Conservation (phyloP, 2,797 vertebrate genomes). For the Phoebastria nigripes region DNA sequence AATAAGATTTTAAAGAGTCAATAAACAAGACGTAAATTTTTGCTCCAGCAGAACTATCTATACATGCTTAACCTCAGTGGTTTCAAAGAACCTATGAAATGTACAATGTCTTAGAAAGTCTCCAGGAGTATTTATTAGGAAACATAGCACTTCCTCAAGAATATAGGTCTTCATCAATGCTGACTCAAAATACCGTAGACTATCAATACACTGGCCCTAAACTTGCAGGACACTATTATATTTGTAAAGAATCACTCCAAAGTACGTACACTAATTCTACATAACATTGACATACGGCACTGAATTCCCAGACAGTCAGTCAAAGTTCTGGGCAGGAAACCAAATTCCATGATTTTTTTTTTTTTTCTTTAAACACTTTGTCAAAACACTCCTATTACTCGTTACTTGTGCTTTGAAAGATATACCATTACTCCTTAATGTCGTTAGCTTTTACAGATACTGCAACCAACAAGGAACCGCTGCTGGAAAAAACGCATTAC, state of each 20-base stretch:
- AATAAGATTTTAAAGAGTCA: not conserved
- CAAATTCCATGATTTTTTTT: constrained; percentile 36
- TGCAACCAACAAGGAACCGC: not conserved
- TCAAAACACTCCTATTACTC: constrained; percentile 42
- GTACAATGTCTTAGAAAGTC: not conserved
- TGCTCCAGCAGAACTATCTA: not conserved
- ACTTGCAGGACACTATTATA: not conserved
- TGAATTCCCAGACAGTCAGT: constrained; percentile 61
- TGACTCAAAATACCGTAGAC: not conserved
- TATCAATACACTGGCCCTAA: not conserved
- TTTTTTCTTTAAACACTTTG: constrained; percentile 22
- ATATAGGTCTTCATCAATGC: not conserved
- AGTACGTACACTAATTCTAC: not conserved
- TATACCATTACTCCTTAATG: not conserved
- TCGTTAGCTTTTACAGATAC: not conserved
- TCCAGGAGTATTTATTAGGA: not conserved
- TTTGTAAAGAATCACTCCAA: not conserved
- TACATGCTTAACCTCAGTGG: not conserved
- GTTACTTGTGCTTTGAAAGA: constrained; percentile 32
- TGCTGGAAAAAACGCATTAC: not conserved
- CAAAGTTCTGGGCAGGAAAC: constrained; percentile 52
- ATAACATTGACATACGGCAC: not conserved
- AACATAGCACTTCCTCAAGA: not conserved
- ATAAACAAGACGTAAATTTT: not conserved
- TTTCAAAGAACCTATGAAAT: not conserved